Evolutionary conservation across 2,797 vertebrate species (phyloP).

Genomic region (Smutsia temminckii): DNA sequence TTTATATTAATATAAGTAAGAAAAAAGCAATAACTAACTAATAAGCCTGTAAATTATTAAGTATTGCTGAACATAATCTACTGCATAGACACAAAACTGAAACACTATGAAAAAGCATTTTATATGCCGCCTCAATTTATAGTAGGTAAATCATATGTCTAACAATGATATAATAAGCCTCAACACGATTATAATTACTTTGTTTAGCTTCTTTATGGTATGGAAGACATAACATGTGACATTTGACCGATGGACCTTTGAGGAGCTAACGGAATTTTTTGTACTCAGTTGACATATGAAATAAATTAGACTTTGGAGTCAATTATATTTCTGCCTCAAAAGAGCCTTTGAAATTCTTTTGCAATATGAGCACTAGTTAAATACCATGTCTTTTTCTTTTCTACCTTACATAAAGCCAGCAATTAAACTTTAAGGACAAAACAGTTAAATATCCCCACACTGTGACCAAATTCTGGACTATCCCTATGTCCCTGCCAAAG

Average conservation of each 20-base stretch:
- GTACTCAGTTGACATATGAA: background rate
- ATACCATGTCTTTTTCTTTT: background rate
- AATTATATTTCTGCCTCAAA: constrained; percentile 42
- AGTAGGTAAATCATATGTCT: background rate
- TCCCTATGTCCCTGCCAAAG: constrained; percentile 54
- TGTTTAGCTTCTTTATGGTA: background rate
- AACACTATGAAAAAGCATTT: constrained; percentile 11
- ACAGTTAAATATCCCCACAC: background rate
- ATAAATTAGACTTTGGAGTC: constrained; percentile 14
- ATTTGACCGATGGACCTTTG: background rate
- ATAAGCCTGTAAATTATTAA: background rate
- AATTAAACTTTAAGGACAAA: constrained; percentile 45
- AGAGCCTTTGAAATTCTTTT: constrained; percentile 44
- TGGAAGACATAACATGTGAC: background rate
- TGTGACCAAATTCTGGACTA: background rate
- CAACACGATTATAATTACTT: background rate
- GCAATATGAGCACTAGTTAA: background rate
- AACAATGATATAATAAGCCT: background rate
- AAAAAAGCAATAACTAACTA: background rate
- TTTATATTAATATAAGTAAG: background rate
- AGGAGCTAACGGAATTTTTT: background rate
- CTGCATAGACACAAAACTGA: background rate
- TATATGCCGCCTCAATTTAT: background rate
- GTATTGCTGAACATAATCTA: background rate
- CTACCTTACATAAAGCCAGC: background rate